These are phyloP conservation scores for Ptychodera flava DNA, from an alignment of 35 echinoderm and acorn worm species.

Conservation along the genomic window DNA sequence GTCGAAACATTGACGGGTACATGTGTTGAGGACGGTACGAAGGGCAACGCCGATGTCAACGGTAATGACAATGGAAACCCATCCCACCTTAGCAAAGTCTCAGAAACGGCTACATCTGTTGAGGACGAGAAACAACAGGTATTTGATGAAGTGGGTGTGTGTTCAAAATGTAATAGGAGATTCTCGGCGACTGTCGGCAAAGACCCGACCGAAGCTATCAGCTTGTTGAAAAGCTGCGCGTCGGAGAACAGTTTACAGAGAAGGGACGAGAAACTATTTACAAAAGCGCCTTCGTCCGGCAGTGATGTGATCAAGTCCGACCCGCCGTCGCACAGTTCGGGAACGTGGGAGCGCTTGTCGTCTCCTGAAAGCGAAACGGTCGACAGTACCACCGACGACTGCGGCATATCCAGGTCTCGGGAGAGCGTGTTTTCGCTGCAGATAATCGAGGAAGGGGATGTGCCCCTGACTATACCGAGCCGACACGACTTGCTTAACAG, in stretches of 20 bases:
- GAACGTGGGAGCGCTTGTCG: neutral
- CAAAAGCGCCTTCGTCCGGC: neutral
- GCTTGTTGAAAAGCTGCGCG: neutral
- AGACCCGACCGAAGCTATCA: neutral
- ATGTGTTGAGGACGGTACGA: too few species aligned
- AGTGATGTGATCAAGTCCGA: neutral
- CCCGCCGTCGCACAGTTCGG: neutral
- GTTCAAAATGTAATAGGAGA: neutral
- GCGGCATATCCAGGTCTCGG: neutral
- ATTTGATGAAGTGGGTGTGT: too few species aligned
- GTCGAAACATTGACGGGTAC: too few species aligned
- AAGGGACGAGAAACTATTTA: neutral
- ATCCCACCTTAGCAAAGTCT: too few species aligned
- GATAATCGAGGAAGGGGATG: neutral
- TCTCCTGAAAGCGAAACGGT: neutral
- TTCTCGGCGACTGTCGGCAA: neutral
- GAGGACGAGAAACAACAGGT: too few species aligned
- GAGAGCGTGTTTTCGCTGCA: neutral
- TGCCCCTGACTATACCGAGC: neutral
- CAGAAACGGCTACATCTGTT: too few species aligned
- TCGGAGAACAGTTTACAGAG: neutral
- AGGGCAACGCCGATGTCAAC: too few species aligned
- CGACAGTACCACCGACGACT: neutral
- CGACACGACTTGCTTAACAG: neutral
- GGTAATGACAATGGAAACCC: too few species aligned